Conservation (phyloP, 1,140 invertebrate genomes). For the Battus philenor region DNA sequence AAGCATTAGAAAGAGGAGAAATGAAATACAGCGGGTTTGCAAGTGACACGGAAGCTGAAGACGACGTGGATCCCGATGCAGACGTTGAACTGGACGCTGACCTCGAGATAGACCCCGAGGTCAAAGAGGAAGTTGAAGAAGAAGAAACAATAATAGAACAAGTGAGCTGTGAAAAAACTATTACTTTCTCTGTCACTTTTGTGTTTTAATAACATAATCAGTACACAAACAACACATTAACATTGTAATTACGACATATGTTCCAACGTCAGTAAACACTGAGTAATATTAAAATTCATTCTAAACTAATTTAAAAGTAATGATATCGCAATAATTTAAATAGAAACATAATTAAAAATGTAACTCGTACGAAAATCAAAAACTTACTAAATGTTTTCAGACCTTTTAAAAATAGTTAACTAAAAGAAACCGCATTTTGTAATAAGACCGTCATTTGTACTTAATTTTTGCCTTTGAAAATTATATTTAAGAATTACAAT, state of each 20-base stretch:
- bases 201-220: constrained; percentile 14
- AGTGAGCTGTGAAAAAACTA: constrained; percentile 23
- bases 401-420: too few relatives aligned
- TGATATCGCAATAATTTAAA: too few relatives aligned
- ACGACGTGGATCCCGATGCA: constrained; percentile 70
- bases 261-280: too few relatives aligned
- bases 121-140: constrained; percentile 62
- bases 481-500: too few relatives aligned
- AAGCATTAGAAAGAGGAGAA: constrained; percentile 88
- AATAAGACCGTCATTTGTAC: neutral
- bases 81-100: constrained; percentile 63
- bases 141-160: constrained; percentile 55
- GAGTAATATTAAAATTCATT: too few relatives aligned
- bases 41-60: constrained; percentile 68
- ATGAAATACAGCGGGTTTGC: constrained; percentile 83
- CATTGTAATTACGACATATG: neutral
- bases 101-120: constrained; percentile 68
- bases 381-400: too few relatives aligned
- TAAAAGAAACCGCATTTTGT: too few relatives aligned
- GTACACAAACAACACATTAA: neutral
- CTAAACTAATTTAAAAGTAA: too few relatives aligned
- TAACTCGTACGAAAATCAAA: too few relatives aligned
- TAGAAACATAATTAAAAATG: too few relatives aligned
- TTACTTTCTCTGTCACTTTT: constrained; percentile 11
- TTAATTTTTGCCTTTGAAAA: neutral